phyloP scores from a whole-genome alignment of 2,113 vertebrate species.

The Leptobrachium leishanense region DNA sequence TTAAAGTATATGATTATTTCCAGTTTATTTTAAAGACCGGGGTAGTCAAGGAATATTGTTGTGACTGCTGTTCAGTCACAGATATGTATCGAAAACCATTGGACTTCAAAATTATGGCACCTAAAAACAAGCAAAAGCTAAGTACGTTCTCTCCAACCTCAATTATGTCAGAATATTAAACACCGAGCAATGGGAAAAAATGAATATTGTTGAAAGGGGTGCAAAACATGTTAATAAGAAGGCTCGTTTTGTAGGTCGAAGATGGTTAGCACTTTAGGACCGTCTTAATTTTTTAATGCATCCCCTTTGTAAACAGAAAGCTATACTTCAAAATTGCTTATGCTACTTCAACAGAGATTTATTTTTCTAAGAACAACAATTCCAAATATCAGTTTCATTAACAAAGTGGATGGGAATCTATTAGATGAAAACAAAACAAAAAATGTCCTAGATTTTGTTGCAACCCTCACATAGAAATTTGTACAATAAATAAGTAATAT shows the following conservation, averaged over 20 bases:
- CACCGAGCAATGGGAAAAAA: conserved; percentile 51
- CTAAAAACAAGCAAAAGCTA: conserved; percentile 36
- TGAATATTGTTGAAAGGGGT: conserved; percentile 60
- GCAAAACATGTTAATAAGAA: conserved; percentile 57
- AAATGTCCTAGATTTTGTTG: conserved; percentile 58
- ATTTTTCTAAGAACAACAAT: conserved; percentile 57
- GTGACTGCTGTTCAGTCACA: conserved; percentile 9
- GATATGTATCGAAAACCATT: conserved; percentile 48
- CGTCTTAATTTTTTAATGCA: conserved; percentile 61
- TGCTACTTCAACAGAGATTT: conserved; percentile 64
- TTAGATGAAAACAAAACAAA: conserved; percentile 17
- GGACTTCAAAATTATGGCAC: not conserved
- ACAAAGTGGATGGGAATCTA: conserved; percentile 60
- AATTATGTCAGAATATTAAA: conserved; percentile 45
- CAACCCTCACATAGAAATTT: conserved; percentile 58
- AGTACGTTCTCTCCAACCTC: conserved; percentile 48
- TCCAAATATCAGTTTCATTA: conserved; percentile 64
- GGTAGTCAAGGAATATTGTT: conserved; percentile 4
- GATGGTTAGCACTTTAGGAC: conserved; percentile 72
- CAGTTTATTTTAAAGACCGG: conserved; percentile 1
- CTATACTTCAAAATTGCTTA: conserved; percentile 55
- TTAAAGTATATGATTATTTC: no score
- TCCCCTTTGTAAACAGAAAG: conserved; percentile 53
- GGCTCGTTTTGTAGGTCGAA: conserved; percentile 68
- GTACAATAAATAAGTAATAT: conserved; percentile 72